Conservation (phyloP, 2,797 vertebrate genomes). For the Coranthus polyacanthus region DNA sequence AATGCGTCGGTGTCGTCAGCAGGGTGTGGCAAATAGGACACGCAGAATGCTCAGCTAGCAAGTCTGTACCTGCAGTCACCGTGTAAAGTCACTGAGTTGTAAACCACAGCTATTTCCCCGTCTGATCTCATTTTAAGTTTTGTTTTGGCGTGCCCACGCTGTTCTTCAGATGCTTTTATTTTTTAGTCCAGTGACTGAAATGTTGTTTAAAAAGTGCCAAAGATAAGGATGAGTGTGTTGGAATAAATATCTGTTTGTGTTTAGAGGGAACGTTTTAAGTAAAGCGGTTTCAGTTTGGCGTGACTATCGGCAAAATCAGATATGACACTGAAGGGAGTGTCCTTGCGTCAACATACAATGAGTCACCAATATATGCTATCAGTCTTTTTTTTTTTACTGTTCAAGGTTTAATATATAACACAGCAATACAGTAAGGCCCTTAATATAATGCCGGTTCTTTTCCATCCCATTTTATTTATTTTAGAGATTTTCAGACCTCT, state of each 20-base stretch:
- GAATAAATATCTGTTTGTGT: neutral
- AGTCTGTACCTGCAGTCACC: slow-evolving; percentile 48
- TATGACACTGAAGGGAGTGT: slow-evolving; percentile 9
- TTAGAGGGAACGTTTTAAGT: neutral
- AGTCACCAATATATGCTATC: slow-evolving; percentile 6
- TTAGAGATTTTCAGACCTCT: neutral
- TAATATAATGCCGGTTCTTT: neutral
- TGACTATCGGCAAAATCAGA: neutral
- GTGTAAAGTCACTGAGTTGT: slow-evolving; percentile 4
- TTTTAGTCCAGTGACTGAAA: slow-evolving; percentile 5
- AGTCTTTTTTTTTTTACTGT: neutral
- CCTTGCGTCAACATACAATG: slow-evolving; percentile 15
- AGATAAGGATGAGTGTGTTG: neutral
- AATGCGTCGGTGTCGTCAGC: slow-evolving; percentile 26
- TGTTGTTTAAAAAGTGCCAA: neutral
- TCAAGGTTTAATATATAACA: too few relatives aligned
- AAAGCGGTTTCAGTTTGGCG: neutral
- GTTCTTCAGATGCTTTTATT: neutral
- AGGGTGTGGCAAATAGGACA: slow-evolving; percentile 36
- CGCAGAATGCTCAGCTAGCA: slow-evolving; percentile 36
- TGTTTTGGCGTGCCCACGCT: neutral
- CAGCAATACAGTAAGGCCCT: too few relatives aligned
- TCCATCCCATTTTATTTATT: neutral
- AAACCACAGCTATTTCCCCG: slow-evolving; percentile 27
- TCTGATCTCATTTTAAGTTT: slow-evolving; percentile 12